A percentile compares a stretch with the other conserved stretches of the same genome.
phyloP scores from a whole-genome alignment of 1,140 invertebrate species.

The Drosophila pachea region DNA sequence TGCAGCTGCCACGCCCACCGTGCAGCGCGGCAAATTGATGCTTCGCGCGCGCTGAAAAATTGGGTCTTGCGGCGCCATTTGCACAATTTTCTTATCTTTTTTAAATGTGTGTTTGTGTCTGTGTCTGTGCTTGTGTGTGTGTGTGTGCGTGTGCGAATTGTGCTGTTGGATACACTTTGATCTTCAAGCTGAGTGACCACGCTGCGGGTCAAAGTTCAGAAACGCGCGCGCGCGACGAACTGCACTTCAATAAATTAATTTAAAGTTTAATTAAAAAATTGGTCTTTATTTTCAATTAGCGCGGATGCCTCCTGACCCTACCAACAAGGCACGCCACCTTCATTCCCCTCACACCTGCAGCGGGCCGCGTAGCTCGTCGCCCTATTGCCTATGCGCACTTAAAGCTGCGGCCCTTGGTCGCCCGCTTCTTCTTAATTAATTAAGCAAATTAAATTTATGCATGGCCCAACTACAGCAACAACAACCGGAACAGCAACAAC shows the following conservation, averaged over 20 bases:
- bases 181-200: constrained; percentile 47
- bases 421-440: constrained; percentile 71
- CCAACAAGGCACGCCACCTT: not conserved
- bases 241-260: constrained; percentile 76
- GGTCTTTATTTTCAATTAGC: constrained; percentile 75
- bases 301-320: constrained; percentile 26
- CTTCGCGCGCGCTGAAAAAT: not conserved
- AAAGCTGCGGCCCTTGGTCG: constrained; percentile 27
- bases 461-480: constrained; percentile 38
- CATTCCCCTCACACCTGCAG: not conserved
- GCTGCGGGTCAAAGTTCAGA: constrained; percentile 59
- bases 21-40: not conserved
- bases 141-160: not conserved
- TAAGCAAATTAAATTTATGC: constrained; percentile 76
- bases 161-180: constrained; percentile 33
- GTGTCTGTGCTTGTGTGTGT: not conserved
- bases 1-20: constrained; percentile 18
- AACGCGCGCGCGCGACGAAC: not conserved
- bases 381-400: constrained; percentile 9
- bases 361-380: not conserved
- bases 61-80: constrained; percentile 29
- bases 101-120: not conserved
- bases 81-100: constrained; percentile 12
- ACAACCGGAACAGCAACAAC: constrained; percentile 31
- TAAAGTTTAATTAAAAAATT: constrained; percentile 77